Evolutionary conservation across 1,140 invertebrate genomes (phyloP), one percentile per base, ranked within the genome.

Genomic region (Cotesia chilonis): DNA sequence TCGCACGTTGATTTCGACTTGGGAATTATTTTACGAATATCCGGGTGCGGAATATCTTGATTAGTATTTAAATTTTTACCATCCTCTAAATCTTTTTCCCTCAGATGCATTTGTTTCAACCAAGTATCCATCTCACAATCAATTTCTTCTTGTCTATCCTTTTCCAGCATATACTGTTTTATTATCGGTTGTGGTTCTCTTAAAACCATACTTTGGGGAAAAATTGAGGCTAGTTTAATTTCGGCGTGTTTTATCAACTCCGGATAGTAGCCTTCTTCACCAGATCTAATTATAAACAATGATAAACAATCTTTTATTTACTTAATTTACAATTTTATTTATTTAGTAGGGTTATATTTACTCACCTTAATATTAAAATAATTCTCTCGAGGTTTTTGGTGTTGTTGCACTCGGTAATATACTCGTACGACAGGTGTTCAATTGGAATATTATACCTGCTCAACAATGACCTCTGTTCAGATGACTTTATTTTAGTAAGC

Each of bases 181-280:
- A 90, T 70, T 37, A 90, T 80, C n/a, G 88, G 85, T 59, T 85
- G 84, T 68, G 84, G 81, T 51, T 83, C 81, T 52, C 88, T 80
- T 70, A 92, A 82, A 36, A 89, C 71, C 72, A 79, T 82, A 79
- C 90, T 92, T 0, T 84, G 82, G 1, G 90, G 90, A 68, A 89
- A 88, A 1, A 92, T 65, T 55, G 67, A 60, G 2, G 76, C 74
- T 4, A 93, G 79, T 68, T 87, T 86, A 2, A 89, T 80, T 81
- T 92, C 91, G 1, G 89, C 87, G 74, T 81, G 85, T 47, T 81
- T 85, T 0, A 84, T 82, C 41, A 93, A 82, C 70, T 92, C 88
- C 5, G 91, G 91, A 83, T 86, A 93, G 70, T 81, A 80, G 1
- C 92, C 92, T 85, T 92, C 92, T 82, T 92, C 89, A n/a, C 91